Percentiles rank a stretch among this genome's conserved stretches.
Evolutionary conservation across 2,113 vertebrate species (phyloP).

Genomic region (Crocuta crocuta): DNA sequence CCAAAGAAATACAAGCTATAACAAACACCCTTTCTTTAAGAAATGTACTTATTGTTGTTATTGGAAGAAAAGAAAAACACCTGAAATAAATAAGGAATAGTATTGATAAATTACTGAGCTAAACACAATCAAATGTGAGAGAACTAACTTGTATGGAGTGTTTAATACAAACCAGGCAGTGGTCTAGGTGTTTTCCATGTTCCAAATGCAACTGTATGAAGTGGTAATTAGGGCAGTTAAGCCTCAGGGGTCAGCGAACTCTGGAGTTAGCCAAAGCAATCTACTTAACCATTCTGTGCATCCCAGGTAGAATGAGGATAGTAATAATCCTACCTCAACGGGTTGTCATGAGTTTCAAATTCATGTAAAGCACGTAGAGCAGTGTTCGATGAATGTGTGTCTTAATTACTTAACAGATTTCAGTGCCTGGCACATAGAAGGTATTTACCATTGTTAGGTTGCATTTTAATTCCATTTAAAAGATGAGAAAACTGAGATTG

Average conservation of each 20-base stretch:
- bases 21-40: neutral
- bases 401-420: neutral
- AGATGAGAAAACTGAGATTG: neutral
- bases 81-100: neutral
- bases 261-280: neutral
- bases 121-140: neutral
- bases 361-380: neutral
- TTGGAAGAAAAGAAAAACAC: neutral
- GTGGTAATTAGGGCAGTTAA: no score
- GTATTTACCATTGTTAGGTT: neutral
- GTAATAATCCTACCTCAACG: neutral
- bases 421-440: neutral
- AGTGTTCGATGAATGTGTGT: neutral
- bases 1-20: neutral
- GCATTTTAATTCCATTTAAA: constrained; percentile 25
- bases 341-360: neutral
- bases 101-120: neutral
- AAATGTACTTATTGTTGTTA: neutral
- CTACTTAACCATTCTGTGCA: neutral
- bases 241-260: neutral
- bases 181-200: neutral
- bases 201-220: no score
- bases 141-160: fast-evolving
- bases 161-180: neutral
- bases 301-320: neutral